Conservation (phyloP, 92 coral and sea anemone genomes). For the Nematostella vectensis region DNA sequence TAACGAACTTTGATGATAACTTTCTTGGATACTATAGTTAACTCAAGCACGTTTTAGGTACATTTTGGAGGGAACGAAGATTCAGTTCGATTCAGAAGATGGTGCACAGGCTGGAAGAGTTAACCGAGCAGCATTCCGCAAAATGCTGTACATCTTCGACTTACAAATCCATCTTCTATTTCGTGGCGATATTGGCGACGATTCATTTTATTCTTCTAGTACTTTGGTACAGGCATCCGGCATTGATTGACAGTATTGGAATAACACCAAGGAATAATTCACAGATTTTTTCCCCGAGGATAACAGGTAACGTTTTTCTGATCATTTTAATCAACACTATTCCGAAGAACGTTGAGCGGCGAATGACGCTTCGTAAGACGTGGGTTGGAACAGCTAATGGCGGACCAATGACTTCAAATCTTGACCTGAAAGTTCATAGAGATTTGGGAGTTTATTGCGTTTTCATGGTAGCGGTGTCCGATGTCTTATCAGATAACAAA, state of each 20-base stretch:
- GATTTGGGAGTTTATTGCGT: slow-evolving; percentile 21
- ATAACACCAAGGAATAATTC: not conserved
- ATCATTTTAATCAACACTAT: slow-evolving; percentile 22
- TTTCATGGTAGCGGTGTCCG: slow-evolving; percentile 17
- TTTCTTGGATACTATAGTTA: too few relatives aligned
- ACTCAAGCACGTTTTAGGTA: too few relatives aligned
- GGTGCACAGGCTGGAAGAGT: too few relatives aligned
- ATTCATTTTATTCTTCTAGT: not conserved
- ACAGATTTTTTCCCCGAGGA: slow-evolving; percentile 2
- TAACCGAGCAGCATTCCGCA: too few relatives aligned
- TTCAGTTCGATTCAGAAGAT: too few relatives aligned
- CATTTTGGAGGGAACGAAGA: too few relatives aligned
- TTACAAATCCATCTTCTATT: not conserved
- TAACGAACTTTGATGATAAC: too few relatives aligned
- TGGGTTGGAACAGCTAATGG: slow-evolving; percentile 22
- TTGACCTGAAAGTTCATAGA: not conserved
- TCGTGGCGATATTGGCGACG: not conserved
- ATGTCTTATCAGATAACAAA: slow-evolving; percentile 5
- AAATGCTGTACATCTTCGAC: too few relatives aligned
- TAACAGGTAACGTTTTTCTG: slow-evolving; percentile 16
- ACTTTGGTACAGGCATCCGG: not conserved
- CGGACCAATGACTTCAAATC: slow-evolving; percentile 11
- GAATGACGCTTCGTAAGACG: slow-evolving; percentile 18
- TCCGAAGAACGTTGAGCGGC: slow-evolving; percentile 17
- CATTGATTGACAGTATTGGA: not conserved